phyloP scores from a whole-genome alignment of 1,140 invertebrate genomes.

The Cydia splendana region DNA sequence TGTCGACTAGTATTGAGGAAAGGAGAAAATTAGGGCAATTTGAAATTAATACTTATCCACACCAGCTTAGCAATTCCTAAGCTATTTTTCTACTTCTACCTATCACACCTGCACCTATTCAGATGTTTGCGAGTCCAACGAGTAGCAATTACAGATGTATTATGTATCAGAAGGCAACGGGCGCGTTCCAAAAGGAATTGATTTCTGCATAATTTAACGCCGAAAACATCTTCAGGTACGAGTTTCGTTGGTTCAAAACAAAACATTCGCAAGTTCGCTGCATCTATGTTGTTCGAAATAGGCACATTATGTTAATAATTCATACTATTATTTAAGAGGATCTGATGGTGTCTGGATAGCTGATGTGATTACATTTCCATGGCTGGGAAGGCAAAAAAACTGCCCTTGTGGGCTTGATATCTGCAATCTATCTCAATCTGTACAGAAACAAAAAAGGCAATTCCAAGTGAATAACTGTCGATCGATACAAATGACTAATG shows the following conservation, averaged over 20 bases:
- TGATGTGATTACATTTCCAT: slow-evolving; percentile 5
- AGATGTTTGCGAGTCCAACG: slow-evolving; percentile 43
- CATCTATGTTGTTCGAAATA: slow-evolving; percentile 56
- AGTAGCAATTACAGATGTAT: slow-evolving; percentile 75
- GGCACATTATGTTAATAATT: slow-evolving; percentile 67
- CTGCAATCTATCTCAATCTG: no score
- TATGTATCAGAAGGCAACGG: slow-evolving; percentile 68
- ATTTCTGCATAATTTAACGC: slow-evolving; percentile 78
- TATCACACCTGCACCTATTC: slow-evolving; percentile 25
- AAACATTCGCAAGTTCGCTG: slow-evolving; percentile 76
- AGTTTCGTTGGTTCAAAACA: slow-evolving; percentile 71
- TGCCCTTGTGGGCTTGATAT: no score
- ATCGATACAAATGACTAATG: neutral
- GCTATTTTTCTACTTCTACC: neutral
- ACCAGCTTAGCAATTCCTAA: neutral
- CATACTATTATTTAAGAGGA: slow-evolving; percentile 17
- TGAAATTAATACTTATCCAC: neutral
- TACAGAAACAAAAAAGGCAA: no score
- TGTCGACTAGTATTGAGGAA: no score
- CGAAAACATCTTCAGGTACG: slow-evolving; percentile 72
- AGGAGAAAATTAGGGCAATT: no score
- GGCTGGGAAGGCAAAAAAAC: neutral
- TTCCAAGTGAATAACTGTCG: neutral
- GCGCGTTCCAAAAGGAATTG: slow-evolving; percentile 70
- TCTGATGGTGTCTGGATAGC: neutral